Percentiles rank a stretch among this genome's conserved stretches.
These are phyloP conservation scores for Pantherophis vulpinus DNA, from an alignment of 2,797 vertebrate genomes.

Conservation along the genomic window DNA sequence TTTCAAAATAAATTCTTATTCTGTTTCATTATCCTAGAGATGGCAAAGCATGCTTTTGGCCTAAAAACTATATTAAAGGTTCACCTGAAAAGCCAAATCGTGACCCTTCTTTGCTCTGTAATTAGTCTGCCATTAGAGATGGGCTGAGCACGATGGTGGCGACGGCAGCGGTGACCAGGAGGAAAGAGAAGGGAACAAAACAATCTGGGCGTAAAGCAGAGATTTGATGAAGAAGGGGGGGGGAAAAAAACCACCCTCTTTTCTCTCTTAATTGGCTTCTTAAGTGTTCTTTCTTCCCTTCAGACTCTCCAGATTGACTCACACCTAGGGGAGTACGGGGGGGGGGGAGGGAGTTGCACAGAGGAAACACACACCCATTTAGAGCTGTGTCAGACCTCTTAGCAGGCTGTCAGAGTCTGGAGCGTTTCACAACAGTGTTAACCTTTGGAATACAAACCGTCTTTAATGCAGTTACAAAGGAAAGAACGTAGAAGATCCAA, in stretches of 20 bases:
- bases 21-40: background rate
- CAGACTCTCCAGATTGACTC: conserved; percentile 38
- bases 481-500: background rate
- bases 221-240: conserved; percentile 25
- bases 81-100: background rate
- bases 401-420: accelerated
- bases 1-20: background rate
- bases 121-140: background rate
- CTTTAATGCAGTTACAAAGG: accelerated
- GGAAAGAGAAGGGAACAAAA: conserved; percentile 15
- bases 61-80: background rate
- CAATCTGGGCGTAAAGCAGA: conserved; percentile 33
- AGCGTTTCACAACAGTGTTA: background rate
- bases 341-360: background rate
- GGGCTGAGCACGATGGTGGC: background rate
- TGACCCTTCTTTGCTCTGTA: background rate
- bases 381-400: accelerated
- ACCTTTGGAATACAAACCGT: background rate
- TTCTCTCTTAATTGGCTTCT: conserved; percentile 49
- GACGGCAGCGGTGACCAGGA: background rate
- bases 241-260: background rate
- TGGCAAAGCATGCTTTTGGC: background rate
- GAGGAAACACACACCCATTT: background rate
- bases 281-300: conserved; percentile 24
- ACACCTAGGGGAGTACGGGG: conserved; percentile 22